phyloP scores from a whole-genome alignment of 2,113 vertebrate genomes.

The Brachyhypopomus occidentalis region DNA sequence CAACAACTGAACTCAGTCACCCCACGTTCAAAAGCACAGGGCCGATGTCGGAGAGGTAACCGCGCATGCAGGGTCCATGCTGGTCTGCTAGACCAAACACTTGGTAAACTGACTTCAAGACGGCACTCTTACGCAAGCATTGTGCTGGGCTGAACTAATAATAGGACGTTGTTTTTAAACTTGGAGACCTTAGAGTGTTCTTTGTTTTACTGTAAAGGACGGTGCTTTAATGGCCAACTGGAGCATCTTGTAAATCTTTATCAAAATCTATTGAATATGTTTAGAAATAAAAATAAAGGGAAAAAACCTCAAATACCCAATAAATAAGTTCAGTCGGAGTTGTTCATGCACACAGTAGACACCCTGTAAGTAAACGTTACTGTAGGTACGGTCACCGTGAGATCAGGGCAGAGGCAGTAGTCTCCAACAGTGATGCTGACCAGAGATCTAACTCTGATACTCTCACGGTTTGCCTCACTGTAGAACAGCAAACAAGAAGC shows the following conservation, averaged over 20 bases:
- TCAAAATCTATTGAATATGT: neutral
- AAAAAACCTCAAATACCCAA: neutral
- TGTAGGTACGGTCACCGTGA: neutral
- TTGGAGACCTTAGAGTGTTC: neutral
- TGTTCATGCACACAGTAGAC: too few relatives aligned
- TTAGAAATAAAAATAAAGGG: neutral
- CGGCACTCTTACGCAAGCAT: neutral
- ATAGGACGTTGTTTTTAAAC: neutral
- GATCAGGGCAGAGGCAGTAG: neutral
- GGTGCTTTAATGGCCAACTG: neutral
- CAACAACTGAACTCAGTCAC: slow-evolving; percentile 44
- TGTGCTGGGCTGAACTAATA: neutral
- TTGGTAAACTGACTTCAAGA: slow-evolving; percentile 30
- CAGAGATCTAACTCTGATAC: slow-evolving; percentile 16
- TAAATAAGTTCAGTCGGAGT: too few relatives aligned
- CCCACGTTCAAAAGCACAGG: slow-evolving; percentile 30
- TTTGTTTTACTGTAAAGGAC: neutral
- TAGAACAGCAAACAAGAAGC: neutral
- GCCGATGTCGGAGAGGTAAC: slow-evolving; percentile 50
- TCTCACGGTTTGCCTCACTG: slow-evolving; percentile 18
- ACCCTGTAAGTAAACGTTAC: neutral
- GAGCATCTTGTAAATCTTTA: neutral
- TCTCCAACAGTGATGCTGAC: slow-evolving; percentile 9
- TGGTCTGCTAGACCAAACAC: slow-evolving; percentile 38
- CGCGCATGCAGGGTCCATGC: slow-evolving; percentile 35